Conservation (phyloP, 2,113 vertebrate species). For the Aleadryas rufinucha region DNA sequence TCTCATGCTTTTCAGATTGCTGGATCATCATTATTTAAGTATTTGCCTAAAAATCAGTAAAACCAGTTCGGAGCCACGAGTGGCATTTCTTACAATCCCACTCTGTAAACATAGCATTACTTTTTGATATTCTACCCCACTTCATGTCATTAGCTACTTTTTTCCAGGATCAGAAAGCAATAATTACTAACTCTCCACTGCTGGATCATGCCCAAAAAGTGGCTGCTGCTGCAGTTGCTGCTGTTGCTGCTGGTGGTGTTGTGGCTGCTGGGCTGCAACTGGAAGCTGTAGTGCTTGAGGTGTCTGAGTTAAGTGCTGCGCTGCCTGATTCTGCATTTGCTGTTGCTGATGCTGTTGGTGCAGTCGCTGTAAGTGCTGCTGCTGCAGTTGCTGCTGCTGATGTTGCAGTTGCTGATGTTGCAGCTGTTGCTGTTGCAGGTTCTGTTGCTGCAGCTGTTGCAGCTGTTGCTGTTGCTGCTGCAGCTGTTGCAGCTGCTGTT, state of each 20-base stretch:
- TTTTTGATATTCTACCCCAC: background rate
- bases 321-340: slow-evolving; percentile 70
- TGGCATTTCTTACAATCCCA: background rate
- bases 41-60: background rate
- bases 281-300: slow-evolving; percentile 76
- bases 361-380: slow-evolving; percentile 73
- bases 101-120: background rate
- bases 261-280: slow-evolving; percentile 72
- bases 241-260: slow-evolving; percentile 64
- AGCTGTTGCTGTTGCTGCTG: slow-evolving; percentile 78
- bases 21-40: background rate
- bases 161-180: background rate
- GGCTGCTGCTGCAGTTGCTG: slow-evolving; percentile 77
- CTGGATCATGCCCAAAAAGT: slow-evolving; percentile 90
- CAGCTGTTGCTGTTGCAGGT: slow-evolving; percentile 75
- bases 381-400: slow-evolving; percentile 78
- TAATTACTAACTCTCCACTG: slow-evolving; percentile 85
- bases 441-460: slow-evolving; percentile 75
- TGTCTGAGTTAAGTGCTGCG: slow-evolving; percentile 54
- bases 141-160: background rate
- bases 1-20: background rate
- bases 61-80: background rate
- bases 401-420: slow-evolving; percentile 70
- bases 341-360: slow-evolving; percentile 72
- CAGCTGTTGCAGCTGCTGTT: slow-evolving; percentile 78